These are phyloP conservation scores for Pyxicephalus adspersus DNA, from an alignment of 2,113 vertebrate species.

Conservation along the genomic window DNA sequence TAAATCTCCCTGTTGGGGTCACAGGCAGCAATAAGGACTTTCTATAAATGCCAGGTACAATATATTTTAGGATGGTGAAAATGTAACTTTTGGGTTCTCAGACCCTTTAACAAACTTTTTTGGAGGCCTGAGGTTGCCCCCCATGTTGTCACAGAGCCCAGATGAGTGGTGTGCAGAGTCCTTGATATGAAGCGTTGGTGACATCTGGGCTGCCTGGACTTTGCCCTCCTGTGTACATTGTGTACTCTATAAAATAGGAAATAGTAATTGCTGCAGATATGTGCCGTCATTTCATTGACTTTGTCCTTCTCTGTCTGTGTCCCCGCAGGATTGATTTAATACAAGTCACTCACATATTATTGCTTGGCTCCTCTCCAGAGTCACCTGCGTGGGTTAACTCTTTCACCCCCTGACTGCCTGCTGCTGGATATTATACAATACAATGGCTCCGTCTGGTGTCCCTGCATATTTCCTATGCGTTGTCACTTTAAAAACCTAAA, in stretches of 20 bases:
- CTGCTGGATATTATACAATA: too few relatives aligned
- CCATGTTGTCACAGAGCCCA: too few relatives aligned
- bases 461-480: too few relatives aligned
- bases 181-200: not conserved
- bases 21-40: too few relatives aligned
- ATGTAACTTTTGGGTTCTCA: too few relatives aligned
- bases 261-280: conserved; percentile 8
- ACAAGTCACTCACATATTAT: not conserved
- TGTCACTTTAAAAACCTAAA: too few relatives aligned
- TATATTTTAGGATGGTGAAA: too few relatives aligned
- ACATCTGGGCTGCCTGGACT: not conserved
- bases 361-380: not conserved
- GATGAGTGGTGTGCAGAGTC: not conserved
- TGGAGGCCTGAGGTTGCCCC: too few relatives aligned
- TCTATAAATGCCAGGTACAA: too few relatives aligned
- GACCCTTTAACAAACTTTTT: too few relatives aligned
- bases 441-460: too few relatives aligned
- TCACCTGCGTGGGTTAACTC: conserved; percentile 2
- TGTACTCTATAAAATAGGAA: conserved; percentile 13
- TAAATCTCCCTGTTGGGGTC: too few relatives aligned
- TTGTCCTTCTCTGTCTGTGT: not conserved
- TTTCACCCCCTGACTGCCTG: not conserved
- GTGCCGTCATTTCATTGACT: not conserved
- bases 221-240: conserved; percentile 17
- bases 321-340: conserved; percentile 15